Conservation (phyloP, 53 echinoderm and acorn worm species). For the Actinopyga echinites region DNA sequence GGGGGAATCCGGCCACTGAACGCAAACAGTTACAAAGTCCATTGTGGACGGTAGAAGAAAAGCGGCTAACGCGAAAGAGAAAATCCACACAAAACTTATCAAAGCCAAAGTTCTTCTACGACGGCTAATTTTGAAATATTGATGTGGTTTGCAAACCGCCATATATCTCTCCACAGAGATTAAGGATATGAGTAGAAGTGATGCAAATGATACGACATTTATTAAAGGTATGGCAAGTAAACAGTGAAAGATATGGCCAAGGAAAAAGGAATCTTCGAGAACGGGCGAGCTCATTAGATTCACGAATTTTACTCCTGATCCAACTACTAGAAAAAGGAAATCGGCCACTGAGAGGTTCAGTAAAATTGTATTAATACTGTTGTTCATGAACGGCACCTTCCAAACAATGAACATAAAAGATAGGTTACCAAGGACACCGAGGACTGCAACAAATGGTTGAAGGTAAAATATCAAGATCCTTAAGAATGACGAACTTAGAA, state of each 20-base stretch:
- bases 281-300: not conserved
- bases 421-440: not conserved
- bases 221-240: not conserved
- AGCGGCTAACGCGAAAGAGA: not conserved
- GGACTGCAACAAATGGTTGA: not conserved
- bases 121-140: not conserved
- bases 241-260: conserved; percentile 4
- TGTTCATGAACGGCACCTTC: conserved; percentile 7
- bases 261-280: not conserved
- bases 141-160: not conserved
- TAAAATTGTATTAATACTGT: conserved; percentile 42
- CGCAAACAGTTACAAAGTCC: not conserved
- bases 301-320: not conserved
- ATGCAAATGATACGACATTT: not conserved
- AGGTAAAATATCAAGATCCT: not conserved
- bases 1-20: not conserved
- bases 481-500: not conserved
- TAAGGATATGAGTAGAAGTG: not conserved
- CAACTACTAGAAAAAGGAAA: conserved; percentile 6
- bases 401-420: conserved; percentile 4
- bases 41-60: not conserved
- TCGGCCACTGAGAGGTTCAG: conserved; percentile 56
- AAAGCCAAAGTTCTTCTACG: not conserved
- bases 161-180: not conserved
- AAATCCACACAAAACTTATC: not conserved